Conservation (phyloP, 53 echinoderm and acorn worm species). For the Pentamera pediparva region DNA sequence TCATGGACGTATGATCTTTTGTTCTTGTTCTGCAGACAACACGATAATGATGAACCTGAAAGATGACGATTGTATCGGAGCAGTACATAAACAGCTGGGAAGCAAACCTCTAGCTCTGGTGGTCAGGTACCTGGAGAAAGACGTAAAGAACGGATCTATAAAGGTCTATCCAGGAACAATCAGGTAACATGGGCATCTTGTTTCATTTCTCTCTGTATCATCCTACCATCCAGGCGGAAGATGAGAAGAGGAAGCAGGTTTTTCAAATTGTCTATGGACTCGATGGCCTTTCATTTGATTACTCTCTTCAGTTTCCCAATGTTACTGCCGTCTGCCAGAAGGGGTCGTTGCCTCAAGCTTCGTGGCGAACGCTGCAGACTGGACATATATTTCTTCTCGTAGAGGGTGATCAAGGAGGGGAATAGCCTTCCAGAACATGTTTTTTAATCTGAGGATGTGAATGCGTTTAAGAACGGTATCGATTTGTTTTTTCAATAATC, state of each 20-base stretch:
- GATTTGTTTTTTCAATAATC: too few species aligned
- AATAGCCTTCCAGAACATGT: neutral
- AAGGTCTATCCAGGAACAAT: slow-evolving; percentile 7
- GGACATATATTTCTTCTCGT: neutral
- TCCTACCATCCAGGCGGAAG: neutral
- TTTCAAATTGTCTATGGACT: too few species aligned
- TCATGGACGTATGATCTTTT: neutral
- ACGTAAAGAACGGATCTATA: slow-evolving; percentile 10
- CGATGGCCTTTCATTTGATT: too few species aligned
- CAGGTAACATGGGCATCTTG: neutral
- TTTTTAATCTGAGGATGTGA: too few species aligned
- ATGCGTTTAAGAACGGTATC: too few species aligned
- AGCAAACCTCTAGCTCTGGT: slow-evolving; percentile 16
- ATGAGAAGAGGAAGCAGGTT: too few species aligned
- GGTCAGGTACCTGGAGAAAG: slow-evolving; percentile 10
- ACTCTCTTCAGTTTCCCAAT: too few species aligned
- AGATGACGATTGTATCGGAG: slow-evolving; percentile 28
- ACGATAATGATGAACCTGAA: slow-evolving; percentile 20
- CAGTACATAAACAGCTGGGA: slow-evolving; percentile 20
- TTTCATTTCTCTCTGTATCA: neutral
- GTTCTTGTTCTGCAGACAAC: neutral
- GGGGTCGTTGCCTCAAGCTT: too few species aligned
- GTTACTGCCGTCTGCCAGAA: too few species aligned
- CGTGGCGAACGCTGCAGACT: too few species aligned
- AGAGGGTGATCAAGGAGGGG: too few species aligned